Conservation (phyloP, 2,113 vertebrate genomes). For the Indicator maculatus region DNA sequence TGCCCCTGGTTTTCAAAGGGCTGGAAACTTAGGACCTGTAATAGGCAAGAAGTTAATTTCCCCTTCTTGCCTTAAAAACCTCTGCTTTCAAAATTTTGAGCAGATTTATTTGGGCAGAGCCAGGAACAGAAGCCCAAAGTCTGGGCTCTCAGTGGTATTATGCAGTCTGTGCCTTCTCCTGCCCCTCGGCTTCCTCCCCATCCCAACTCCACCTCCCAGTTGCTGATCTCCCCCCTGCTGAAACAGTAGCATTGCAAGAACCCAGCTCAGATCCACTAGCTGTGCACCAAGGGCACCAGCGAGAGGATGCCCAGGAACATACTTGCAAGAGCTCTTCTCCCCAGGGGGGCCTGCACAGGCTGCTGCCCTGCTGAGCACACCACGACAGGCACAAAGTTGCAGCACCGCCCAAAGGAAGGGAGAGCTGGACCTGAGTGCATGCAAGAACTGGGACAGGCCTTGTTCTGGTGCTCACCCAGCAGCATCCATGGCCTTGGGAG, state of each 20-base stretch:
- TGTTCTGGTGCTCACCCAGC: not conserved
- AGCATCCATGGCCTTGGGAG: accelerated
- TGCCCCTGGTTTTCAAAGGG: not conserved
- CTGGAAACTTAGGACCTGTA: not conserved
- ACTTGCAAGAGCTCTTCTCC: accelerated
- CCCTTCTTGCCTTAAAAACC: not conserved
- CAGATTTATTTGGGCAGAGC: not conserved
- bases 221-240: not conserved
- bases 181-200: not conserved
- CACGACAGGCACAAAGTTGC: accelerated
- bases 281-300: accelerated
- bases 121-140: not conserved
- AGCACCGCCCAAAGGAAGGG: accelerated
- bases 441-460: not conserved
- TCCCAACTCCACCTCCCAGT: not conserved
- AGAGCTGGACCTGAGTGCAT: not conserved
- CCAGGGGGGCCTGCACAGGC: not conserved
- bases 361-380: not conserved
- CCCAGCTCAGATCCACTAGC: not conserved
- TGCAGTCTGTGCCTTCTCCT: not conserved
- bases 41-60: not conserved
- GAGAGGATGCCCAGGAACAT: accelerated
- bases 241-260: not conserved
- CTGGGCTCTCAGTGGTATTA: not conserved
- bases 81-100: not conserved